Percentiles rank a stretch among this genome's conserved stretches.
phyloP scores from a whole-genome alignment of 2,113 vertebrate species.

The Trinectes maculatus region DNA sequence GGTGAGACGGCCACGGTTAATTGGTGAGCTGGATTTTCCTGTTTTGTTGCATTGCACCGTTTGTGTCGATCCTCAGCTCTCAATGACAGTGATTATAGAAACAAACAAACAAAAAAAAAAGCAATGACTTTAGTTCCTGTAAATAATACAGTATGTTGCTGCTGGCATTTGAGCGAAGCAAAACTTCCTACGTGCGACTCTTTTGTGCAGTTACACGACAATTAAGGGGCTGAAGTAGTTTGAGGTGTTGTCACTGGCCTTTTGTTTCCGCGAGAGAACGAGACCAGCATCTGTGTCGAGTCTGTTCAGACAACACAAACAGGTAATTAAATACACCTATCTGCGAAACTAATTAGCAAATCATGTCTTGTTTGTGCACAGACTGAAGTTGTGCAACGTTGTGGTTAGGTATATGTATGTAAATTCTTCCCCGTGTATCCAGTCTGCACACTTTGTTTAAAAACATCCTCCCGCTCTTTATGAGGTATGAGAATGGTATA shows the following conservation, averaged over 20 bases:
- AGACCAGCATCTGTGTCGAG: too few relatives aligned
- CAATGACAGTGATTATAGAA: slow-evolving; percentile 8
- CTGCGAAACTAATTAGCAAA: not conserved
- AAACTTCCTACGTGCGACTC: too few relatives aligned
- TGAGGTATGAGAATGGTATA: not conserved
- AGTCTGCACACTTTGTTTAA: not conserved
- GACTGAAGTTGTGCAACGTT: not conserved
- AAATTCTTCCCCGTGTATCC: not conserved
- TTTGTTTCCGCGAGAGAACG: too few relatives aligned
- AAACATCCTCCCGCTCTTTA: not conserved
- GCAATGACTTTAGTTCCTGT: too few relatives aligned
- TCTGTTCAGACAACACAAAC: not conserved
- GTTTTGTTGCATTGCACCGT: slow-evolving; percentile 62
- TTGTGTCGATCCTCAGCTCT: slow-evolving; percentile 7
- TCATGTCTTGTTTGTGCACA: not conserved
- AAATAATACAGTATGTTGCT: too few relatives aligned
- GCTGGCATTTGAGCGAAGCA: too few relatives aligned
- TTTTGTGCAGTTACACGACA: too few relatives aligned
- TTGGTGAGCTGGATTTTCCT: slow-evolving; percentile 53
- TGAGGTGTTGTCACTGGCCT: too few relatives aligned
- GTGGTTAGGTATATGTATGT: not conserved
- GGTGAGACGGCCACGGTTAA: slow-evolving; percentile 29
- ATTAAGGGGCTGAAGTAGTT: too few relatives aligned
- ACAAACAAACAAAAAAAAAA: not conserved
- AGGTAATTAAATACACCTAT: not conserved